Evolutionary conservation across 2,797 vertebrate species (phyloP), one percentile per base, ranked within the genome.

Genomic region (Thunnus albacares): DNA sequence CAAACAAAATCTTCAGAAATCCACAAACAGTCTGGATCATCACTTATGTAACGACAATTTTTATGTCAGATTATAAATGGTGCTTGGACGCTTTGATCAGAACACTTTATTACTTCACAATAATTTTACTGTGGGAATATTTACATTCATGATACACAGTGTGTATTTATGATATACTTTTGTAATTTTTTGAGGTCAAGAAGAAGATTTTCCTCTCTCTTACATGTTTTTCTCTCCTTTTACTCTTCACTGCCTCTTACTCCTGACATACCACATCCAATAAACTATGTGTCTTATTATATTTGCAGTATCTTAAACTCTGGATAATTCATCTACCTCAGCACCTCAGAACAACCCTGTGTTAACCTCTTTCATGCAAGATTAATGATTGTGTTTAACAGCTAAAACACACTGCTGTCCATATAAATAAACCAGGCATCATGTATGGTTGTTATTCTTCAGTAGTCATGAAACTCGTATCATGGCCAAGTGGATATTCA

Each of bases 1-100:
- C 5, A 26, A 72, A 47, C 35, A 30, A 71, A 69, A 52, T 43
- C 10, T 75, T 72, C 47, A 72, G 45, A 47, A 63, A 63, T 66
- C 45, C 62, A 55, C 30, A 33, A 56, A 64, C 7, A 3, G 10
- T 30, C 57, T 7, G 5, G 18, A 58, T 28, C 4, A 28, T 51
- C 41, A 1, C 15, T 45, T 53, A 24, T n/a, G n/a, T 12, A 49
- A 28, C 57, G 5, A 49, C 22, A 15, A 20, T 62, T 70, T 57
- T 35, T 33, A 55, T 22, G 30, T 22, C 60, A 30, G 10, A 13
- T 49, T 52, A 47, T 26, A 18, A 57, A 47, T 55, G 53, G 18
- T 41, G 63, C 52, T 41, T 60, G 56, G 30, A 52, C 43, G 45
- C 38, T 67, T 26, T 30, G 20, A 20, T 71, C 43, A 28, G 52